phyloP scores from a whole-genome alignment of 2,113 vertebrate genomes.

The Xiphias gladius region DNA sequence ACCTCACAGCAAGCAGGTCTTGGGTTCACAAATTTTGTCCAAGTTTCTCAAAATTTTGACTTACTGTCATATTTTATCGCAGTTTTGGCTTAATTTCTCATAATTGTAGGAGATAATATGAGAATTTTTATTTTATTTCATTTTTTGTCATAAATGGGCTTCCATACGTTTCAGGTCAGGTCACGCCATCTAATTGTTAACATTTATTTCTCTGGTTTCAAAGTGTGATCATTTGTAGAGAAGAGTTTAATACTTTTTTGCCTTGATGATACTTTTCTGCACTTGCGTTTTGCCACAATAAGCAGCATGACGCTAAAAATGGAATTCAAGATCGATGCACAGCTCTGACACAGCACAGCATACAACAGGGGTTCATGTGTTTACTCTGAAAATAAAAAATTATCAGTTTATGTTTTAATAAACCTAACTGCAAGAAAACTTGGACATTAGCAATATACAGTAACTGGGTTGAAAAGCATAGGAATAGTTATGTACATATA shows the following conservation, averaged over 20 bases:
- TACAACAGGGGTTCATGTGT: conserved; percentile 6
- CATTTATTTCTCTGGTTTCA: background rate
- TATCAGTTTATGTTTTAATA: conserved; percentile 30
- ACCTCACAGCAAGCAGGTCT: background rate
- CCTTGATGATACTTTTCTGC: conserved; percentile 20
- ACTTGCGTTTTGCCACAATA: conserved; percentile 40
- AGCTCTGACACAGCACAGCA: conserved; percentile 44
- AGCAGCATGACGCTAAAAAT: conserved; percentile 18
- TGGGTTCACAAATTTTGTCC: background rate
- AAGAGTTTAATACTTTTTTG: conserved; percentile 10
- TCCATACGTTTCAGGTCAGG: background rate
- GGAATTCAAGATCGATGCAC: conserved; percentile 31
- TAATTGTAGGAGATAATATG: background rate
- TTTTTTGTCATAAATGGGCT: background rate
- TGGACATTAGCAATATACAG: conserved; percentile 34
- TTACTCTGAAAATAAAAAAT: conserved; percentile 13
- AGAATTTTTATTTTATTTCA: background rate
- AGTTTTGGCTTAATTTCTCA: background rate
- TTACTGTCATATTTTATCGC: too few species aligned
- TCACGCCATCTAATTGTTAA: background rate
- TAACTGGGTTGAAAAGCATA: conserved; percentile 29
- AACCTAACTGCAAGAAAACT: conserved; percentile 22
- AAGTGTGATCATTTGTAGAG: background rate
- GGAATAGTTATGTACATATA: conserved; percentile 25
- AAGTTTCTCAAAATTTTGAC: too few species aligned